Base-by-base conservation (phyloP, 2,888 invertebrate species). In the Pseudoips prasinana region DNA sequence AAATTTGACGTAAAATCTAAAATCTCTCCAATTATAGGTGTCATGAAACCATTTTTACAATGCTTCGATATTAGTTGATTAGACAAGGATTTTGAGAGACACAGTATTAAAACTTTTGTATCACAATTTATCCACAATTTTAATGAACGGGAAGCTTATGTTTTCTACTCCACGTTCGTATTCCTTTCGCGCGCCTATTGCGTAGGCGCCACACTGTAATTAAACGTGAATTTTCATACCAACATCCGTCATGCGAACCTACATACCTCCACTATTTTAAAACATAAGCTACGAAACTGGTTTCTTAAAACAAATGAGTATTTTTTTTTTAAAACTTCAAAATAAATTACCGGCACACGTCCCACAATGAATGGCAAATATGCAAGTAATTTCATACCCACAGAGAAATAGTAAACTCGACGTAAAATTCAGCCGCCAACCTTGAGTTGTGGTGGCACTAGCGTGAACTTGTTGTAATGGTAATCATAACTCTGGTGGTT, bases 391-490 rank as follows among this genome's bases (percentile, higher is more conserved):
- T 63, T 60, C 52, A 53, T 63, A 59, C 54, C 50, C 48, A 45
- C 58, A 33, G 58, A 46, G 63, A 58, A 69, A 69, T 70, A 68
- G 70, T 71, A 72, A 66, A 63, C 52, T 56, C 41, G 55, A 65
- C 71, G 72, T 69, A 70, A 69, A 71, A 65, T 58, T 67, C 58
- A 46, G 59, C 47, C 45, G 44, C 46, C 46, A 72, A 61, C 72
- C 73, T 73, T 73, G 73, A 73, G 53, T 46, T 39, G 58, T 66
- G 61, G 66, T 64, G 63, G 61, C 62, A 65, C 56, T 58, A 39
- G 45, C 63, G 60, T 61, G 63, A 66, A 66, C 69, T 65, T 57
- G 54, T 53, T 48, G 56, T 48, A 58, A 51, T 58, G 56, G 56
- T 60, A 60, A 60, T 64, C 51, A 65, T 63, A 69, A 65, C 63